These are phyloP conservation scores for Achlya flavicornis DNA, from an alignment of 2,888 invertebrate genomes.

Conservation along the genomic window DNA sequence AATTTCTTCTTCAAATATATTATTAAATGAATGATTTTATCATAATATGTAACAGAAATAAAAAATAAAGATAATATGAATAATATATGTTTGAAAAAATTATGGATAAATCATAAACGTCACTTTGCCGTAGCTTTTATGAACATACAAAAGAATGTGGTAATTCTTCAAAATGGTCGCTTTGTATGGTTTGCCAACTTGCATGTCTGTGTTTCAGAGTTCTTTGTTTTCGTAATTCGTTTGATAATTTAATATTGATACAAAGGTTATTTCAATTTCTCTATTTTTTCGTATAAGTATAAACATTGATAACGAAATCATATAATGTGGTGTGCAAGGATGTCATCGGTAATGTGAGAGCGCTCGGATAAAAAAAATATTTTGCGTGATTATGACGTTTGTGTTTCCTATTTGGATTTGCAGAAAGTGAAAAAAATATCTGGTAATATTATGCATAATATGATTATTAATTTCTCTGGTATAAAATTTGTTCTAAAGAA, in stretches of 20 bases:
- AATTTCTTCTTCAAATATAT: no score
- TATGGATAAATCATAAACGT: conserved; percentile 45
- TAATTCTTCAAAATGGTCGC: conserved; percentile 90
- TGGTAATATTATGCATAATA: conserved; percentile 55
- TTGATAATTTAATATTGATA: conserved; percentile 50
- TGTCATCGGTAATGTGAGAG: conserved; percentile 84
- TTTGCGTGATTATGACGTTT: conserved; percentile 75
- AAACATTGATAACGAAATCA: conserved; percentile 46
- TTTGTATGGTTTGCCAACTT: conserved; percentile 86
- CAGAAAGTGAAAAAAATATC: conserved; percentile 60
- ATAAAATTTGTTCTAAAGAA: conserved; percentile 31
- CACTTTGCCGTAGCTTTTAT: conserved; percentile 60
- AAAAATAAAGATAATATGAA: conserved; percentile 6
- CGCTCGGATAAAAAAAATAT: conserved; percentile 72
- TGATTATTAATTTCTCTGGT: conserved; percentile 24
- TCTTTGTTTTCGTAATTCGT: conserved; percentile 77
- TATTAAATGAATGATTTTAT: no score
- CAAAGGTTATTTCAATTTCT: conserved; percentile 48
- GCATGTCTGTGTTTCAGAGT: conserved; percentile 82
- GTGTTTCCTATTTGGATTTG: conserved; percentile 60
- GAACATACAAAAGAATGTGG: conserved; percentile 86
- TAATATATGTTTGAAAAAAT: conserved; percentile 15
- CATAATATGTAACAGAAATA: no score
- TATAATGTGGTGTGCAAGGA: conserved; percentile 63
- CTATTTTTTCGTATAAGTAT: conserved; percentile 47